phyloP scores from a whole-genome alignment of 2,113 vertebrate species.

The Chionodraco myersi region DNA sequence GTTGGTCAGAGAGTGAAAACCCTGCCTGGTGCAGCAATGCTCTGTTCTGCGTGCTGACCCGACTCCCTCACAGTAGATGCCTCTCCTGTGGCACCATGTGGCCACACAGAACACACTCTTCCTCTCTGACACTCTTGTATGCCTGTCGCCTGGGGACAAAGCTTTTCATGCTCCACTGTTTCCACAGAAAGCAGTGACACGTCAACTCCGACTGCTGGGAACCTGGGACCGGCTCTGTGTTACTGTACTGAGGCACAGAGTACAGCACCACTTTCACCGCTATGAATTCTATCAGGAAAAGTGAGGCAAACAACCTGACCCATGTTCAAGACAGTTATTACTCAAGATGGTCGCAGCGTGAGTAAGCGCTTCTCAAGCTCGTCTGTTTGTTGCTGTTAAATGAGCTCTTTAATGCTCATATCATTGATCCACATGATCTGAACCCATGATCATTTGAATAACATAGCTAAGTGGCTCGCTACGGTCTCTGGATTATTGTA shows the following conservation, averaged over 20 bases:
- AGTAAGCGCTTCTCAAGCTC: too few relatives aligned
- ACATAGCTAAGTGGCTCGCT: too few relatives aligned
- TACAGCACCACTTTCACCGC: conserved; percentile 28
- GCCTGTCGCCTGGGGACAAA: conserved; percentile 65
- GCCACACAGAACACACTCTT: conserved; percentile 65
- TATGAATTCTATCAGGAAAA: conserved; percentile 5
- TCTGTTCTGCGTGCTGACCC: conserved; percentile 60
- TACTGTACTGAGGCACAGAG: conserved; percentile 31
- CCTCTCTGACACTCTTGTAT: conserved; percentile 50
- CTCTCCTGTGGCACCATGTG: conserved; percentile 62
- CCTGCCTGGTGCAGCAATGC: conserved; percentile 25
- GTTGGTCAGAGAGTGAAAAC: conserved; percentile 22
- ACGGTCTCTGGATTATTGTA: too few relatives aligned
- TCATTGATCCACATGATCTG: too few relatives aligned
- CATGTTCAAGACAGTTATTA: not conserved
- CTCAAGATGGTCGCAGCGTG: not conserved
- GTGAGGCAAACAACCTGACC: not conserved
- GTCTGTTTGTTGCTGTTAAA: too few relatives aligned
- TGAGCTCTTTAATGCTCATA: too few relatives aligned
- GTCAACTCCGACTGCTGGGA: conserved; percentile 55
- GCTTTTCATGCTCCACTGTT: conserved; percentile 73
- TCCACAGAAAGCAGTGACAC: conserved; percentile 58
- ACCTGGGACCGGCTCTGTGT: conserved; percentile 36
- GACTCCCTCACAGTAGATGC: conserved; percentile 53
- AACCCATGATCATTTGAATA: too few relatives aligned